phyloP scores from a whole-genome alignment of 1,140 invertebrate species.

The Rhynchophorus ferrugineus region DNA sequence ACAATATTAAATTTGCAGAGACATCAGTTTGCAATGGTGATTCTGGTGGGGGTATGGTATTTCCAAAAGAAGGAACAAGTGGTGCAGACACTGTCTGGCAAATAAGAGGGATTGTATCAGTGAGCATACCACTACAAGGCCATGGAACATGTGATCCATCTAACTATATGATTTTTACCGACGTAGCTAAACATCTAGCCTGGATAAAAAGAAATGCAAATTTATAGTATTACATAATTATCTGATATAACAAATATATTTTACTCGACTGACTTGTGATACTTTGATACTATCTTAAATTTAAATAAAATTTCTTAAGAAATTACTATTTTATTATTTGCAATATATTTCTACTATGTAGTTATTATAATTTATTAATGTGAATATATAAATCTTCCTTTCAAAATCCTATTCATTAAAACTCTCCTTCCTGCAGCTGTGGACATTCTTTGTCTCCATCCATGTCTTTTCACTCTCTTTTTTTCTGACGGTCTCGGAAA shows the following conservation, averaged over 20 bases:
- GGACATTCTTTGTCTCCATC: constrained; percentile 60
- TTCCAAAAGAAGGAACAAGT: constrained; percentile 30
- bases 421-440: constrained; percentile 57
- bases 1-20: constrained; percentile 38
- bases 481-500: constrained; percentile 67
- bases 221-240: too few species aligned
- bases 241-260: background rate
- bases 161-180: constrained; percentile 50
- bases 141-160: constrained; percentile 43
- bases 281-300: background rate
- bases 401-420: constrained; percentile 67
- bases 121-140: constrained; percentile 43
- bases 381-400: constrained; percentile 58
- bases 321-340: too few species aligned
- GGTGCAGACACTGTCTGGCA: constrained; percentile 40
- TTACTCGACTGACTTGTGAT: background rate
- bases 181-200: constrained; percentile 46
- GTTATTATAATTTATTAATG: constrained; percentile 46
- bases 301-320: too few species aligned
- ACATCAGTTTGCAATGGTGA: constrained; percentile 53
- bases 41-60: constrained; percentile 51
- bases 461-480: constrained; percentile 59
- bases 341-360: too few species aligned
- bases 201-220: constrained; percentile 39
- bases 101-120: constrained; percentile 49